Conservation (phyloP, 2,113 vertebrate genomes). For the Lipotes vexillifer region DNA sequence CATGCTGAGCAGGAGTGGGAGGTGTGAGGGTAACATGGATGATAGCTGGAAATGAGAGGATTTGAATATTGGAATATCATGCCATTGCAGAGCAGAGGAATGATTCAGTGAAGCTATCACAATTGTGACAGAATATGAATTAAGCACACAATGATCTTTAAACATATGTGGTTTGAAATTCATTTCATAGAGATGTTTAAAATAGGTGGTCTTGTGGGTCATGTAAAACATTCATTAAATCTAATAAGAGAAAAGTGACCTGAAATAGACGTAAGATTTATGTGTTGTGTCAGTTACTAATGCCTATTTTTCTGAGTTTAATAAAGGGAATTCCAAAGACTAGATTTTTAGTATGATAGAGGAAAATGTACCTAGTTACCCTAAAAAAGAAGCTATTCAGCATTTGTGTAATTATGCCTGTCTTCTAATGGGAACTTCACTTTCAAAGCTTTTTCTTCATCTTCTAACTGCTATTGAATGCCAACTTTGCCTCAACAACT, state of each 20-base stretch:
- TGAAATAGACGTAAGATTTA: background rate
- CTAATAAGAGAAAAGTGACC: background rate
- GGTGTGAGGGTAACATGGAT: background rate
- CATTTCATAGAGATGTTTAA: background rate
- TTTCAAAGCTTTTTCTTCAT: slow-evolving; percentile 33
- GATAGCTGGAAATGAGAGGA: background rate
- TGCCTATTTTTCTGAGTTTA: background rate
- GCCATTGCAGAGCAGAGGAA: background rate
- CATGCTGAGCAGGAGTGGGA: background rate
- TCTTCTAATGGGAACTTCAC: background rate
- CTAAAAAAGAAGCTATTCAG: background rate
- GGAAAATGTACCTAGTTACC: background rate
- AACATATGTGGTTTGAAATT: background rate
- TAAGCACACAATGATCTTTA: background rate
- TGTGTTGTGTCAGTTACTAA: background rate
- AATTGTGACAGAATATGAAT: background rate
- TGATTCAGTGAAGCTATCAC: background rate
- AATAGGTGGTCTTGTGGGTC: background rate
- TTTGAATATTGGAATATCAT: background rate
- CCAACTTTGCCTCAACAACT: background rate
- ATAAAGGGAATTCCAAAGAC: background rate
- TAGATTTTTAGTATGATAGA: background rate
- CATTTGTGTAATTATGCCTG: slow-evolving; percentile 20
- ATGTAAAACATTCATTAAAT: background rate
- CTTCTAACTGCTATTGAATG: slow-evolving; percentile 12